Percentiles rank a stretch among this genome's conserved stretches.
Conservation (phyloP, 1,140 invertebrate genomes). For the Drosophila tsacasi region DNA sequence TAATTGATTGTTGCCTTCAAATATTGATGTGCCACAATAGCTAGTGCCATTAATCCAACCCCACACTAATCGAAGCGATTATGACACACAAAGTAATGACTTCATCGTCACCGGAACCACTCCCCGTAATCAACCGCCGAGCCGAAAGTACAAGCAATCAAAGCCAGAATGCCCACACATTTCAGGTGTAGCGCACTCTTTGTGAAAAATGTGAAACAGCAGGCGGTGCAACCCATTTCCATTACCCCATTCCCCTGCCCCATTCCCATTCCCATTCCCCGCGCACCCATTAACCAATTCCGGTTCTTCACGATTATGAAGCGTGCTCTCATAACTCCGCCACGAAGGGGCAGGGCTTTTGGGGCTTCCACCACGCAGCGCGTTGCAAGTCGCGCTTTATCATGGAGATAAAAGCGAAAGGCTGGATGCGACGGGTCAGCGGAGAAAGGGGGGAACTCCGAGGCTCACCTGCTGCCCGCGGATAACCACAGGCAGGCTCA, state of each 20-base stretch:
- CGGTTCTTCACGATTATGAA: conserved; percentile 54
- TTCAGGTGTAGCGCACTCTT: conserved; percentile 61
- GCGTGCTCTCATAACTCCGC: conserved; percentile 68
- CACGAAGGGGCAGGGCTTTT: conserved; percentile 8
- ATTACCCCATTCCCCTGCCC: not conserved
- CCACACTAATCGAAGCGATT: conserved; percentile 1
- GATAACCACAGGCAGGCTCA: conserved; percentile 65
- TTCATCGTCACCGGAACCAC: conserved; percentile 18
- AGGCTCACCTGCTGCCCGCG: conserved; percentile 58
- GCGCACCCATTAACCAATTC: not conserved
- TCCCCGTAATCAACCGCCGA: conserved; percentile 4
- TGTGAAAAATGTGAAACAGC: conserved; percentile 71
- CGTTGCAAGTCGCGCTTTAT: conserved; percentile 81
- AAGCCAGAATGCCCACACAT: conserved; percentile 45
- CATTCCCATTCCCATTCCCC: not conserved
- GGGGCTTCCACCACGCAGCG: conserved; percentile 63
- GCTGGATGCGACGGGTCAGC: not conserved
- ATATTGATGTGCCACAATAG: not conserved
- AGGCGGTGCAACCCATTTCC: conserved; percentile 26
- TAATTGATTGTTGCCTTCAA: not conserved
- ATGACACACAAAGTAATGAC: conserved; percentile 18
- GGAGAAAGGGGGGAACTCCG: conserved; percentile 4
- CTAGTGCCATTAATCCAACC: not conserved
- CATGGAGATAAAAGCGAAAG: conserved; percentile 71
- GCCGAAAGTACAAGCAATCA: not conserved